A percentile compares a stretch with the other conserved stretches of the same genome.
Evolutionary conservation across 2,113 vertebrate genomes (phyloP).

Genomic region (Ammodytes marinus): DNA sequence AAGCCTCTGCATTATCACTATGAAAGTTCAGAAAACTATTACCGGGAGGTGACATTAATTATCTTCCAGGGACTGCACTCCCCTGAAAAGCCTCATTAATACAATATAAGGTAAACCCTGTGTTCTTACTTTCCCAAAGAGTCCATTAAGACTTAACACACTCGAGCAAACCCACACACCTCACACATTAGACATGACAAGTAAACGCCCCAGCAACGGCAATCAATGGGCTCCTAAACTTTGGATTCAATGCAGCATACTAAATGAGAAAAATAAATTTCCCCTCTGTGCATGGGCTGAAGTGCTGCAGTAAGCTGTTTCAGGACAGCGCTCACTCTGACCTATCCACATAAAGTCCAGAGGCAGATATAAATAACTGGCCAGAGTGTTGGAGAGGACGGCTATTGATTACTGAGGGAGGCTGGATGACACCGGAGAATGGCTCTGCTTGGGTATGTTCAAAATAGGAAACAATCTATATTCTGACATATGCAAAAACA

Average conservation of each 20-base stretch:
- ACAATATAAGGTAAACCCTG: slow-evolving; percentile 18
- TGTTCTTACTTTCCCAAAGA: slow-evolving; percentile 49
- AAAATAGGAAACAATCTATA: background rate
- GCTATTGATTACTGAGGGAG: slow-evolving; percentile 77
- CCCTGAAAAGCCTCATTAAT: slow-evolving; percentile 21
- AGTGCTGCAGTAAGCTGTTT: slow-evolving; percentile 83
- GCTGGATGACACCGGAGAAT: slow-evolving; percentile 59
- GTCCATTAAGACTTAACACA: slow-evolving; percentile 64
- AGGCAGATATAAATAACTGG: slow-evolving; percentile 77
- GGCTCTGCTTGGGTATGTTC: slow-evolving; percentile 56
- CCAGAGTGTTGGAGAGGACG: slow-evolving; percentile 65
- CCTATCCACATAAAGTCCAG: slow-evolving; percentile 76
- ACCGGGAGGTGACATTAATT: slow-evolving; percentile 32
- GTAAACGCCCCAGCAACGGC: slow-evolving; percentile 61
- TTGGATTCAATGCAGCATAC: slow-evolving; percentile 76
- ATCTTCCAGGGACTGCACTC: slow-evolving; percentile 24
- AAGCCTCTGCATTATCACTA: slow-evolving; percentile 19
- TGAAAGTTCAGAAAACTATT: slow-evolving; percentile 50
- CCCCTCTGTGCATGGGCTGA: slow-evolving; percentile 44
- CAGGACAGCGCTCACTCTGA: slow-evolving; percentile 75
- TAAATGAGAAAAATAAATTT: slow-evolving; percentile 79
- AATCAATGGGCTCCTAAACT: slow-evolving; percentile 78
- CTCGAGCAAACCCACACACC: slow-evolving; percentile 42
- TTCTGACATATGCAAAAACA: background rate
- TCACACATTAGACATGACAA: slow-evolving; percentile 67